Base-by-base conservation (phyloP, 92 coral and sea anemone genomes). In the Siderastrea siderea region DNA sequence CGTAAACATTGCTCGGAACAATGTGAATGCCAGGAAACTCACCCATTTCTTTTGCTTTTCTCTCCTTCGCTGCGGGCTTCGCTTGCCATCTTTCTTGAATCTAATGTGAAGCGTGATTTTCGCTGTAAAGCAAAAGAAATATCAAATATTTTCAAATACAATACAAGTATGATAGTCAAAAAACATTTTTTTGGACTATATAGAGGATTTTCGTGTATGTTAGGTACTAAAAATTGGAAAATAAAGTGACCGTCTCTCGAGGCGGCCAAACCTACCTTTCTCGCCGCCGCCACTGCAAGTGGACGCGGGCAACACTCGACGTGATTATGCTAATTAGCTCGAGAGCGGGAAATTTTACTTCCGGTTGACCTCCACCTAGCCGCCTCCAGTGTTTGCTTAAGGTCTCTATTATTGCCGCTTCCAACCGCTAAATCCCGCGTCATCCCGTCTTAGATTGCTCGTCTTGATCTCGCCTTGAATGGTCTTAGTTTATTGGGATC, bases 31-130 rank as follows among this genome's bases (percentile, higher is more conserved):
- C 52, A 50, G 60, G 19, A 49, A 13, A 57, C 71, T 78, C 83
- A 55, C 71, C 83, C 85, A 67, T 67, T 80, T 80, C 85, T 46
- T 80, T 80, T 78, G 70, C 19, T 63, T 58, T 59, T 59, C 51
- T 59, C 82, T 78, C 78, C 78, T 74, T 74, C 51, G 74, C 51
- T 68, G 74, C 45, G 62, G 61, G 79, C 43, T 78, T 78, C 75
- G 57, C 60, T 60, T 45, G 60, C 84, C 60, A 66, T 64, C 71
- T 63, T 65, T 63, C 74, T 80, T 50, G 6, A 26, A 17, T 79
- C 74, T 11, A 68, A 81, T 47, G 64, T 19, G 66, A 81, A 68
- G 62, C 64, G 77, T 51, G 65, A 66, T 48, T 68, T 54, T 73
- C 78, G 78, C 78, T 53, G 78, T 73, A 48, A 49, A 73, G 78